Evolutionary conservation across 1,140 invertebrate species (phyloP).

Genomic region (Euwallacea similis): DNA sequence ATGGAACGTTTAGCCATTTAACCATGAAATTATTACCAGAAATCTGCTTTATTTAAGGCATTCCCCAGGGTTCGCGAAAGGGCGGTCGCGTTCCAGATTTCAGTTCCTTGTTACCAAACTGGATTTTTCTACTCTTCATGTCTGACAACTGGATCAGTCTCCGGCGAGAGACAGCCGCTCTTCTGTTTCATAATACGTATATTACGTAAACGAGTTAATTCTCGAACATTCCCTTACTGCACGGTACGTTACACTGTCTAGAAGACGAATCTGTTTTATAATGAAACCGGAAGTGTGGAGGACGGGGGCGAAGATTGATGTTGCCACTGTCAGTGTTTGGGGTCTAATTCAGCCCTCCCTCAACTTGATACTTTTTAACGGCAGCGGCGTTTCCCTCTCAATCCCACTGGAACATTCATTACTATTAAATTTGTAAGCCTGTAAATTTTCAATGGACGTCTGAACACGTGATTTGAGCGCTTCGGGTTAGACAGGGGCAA

Average conservation of each 20-base stretch:
- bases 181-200: constrained; percentile 2
- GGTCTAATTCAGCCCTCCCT: constrained; percentile 24
- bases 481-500: no score
- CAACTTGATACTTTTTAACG: constrained; percentile 16
- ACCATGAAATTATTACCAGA: constrained; percentile 19
- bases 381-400: constrained; percentile 3
- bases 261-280: constrained; percentile 46
- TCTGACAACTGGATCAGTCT: not conserved
- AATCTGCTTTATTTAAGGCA: constrained; percentile 24
- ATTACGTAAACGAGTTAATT: constrained; percentile 1
- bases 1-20: constrained; percentile 17
- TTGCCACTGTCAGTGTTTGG: constrained; percentile 35
- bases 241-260: constrained; percentile 22
- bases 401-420: not conserved
- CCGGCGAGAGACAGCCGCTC: not conserved
- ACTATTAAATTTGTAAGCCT: not conserved
- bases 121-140: no score
- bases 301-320: constrained; percentile 44
- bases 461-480: no score
- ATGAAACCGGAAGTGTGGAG: constrained; percentile 42
- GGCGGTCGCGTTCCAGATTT: not conserved
- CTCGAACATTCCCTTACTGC: constrained; percentile 4
- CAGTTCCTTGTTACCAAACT: no score
- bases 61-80: not conserved
- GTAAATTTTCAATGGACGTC: no score